phyloP scores from a whole-genome alignment of 2,888 invertebrate genomes.

The Acanthosepion pharaonis region DNA sequence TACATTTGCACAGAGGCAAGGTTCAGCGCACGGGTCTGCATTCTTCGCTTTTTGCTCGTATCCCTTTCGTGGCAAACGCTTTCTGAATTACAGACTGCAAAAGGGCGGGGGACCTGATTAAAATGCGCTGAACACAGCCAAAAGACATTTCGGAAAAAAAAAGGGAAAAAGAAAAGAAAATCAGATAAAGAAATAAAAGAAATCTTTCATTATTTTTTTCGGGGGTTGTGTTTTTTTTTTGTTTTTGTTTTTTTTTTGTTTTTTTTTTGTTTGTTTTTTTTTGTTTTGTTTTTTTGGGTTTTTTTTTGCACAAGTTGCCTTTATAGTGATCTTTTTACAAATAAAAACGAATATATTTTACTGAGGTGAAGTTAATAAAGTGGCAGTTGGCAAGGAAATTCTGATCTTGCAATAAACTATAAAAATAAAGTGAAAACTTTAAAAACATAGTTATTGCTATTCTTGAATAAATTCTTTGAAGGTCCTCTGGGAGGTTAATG shows the following conservation, averaged over 20 bases:
- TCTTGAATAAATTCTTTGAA: too few species aligned
- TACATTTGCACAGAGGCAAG: neutral
- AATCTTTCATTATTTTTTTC: neutral
- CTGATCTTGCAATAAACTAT: neutral
- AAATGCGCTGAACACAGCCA: constrained; percentile 10
- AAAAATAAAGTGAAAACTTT: neutral
- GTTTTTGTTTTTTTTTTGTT: neutral
- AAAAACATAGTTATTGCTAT: too few species aligned
- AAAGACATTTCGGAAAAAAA: neutral
- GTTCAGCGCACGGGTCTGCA: constrained; percentile 33
- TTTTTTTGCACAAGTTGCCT: neutral
- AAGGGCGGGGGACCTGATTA: constrained; percentile 24
- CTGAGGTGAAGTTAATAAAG: neutral
- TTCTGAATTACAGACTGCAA: neutral
- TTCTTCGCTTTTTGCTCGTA: neutral
- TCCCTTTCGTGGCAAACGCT: constrained; percentile 6
- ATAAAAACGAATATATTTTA: neutral
- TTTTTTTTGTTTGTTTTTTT: neutral
- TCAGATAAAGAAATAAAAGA: neutral
- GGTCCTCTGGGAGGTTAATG: too few species aligned
- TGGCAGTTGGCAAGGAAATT: neutral
- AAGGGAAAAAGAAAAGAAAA: neutral
- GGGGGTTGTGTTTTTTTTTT: neutral
- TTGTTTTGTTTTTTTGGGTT: neutral
- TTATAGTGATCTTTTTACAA: neutral